phyloP scores from a whole-genome alignment of 2,888 invertebrate genomes.

The Perizoma flavofasciatum region DNA sequence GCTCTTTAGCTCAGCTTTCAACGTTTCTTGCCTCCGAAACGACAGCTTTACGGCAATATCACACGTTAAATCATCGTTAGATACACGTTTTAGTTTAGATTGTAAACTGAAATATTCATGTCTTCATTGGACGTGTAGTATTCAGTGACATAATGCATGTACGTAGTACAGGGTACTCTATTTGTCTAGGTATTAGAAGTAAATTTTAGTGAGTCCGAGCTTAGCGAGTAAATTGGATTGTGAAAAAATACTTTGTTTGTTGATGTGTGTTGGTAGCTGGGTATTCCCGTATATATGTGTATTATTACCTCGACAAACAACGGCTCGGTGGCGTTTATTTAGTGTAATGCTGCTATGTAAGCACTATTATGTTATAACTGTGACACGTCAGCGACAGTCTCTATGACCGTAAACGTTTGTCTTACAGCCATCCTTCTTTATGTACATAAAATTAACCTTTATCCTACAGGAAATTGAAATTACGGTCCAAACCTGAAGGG shows the following conservation, averaged over 20 bases:
- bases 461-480: not conserved
- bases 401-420: not conserved
- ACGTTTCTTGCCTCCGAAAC: slow-evolving; percentile 42
- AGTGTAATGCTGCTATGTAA: slow-evolving; percentile 19
- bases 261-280: not conserved
- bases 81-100: slow-evolving; percentile 33
- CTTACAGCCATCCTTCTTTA: not conserved
- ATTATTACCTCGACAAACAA: slow-evolving; percentile 17
- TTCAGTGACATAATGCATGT: slow-evolving; percentile 30
- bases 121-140: slow-evolving; percentile 36
- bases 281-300: slow-evolving; percentile 2
- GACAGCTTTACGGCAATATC: slow-evolving; percentile 49
- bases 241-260: slow-evolving; percentile 18
- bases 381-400: slow-evolving; percentile 3
- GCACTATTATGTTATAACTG: not conserved
- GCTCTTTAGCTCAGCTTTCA: slow-evolving; percentile 57
- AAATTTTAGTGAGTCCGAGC: slow-evolving; percentile 31
- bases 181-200: slow-evolving; percentile 39
- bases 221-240: slow-evolving; percentile 22
- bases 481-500: not conserved
- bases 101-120: slow-evolving; percentile 43
- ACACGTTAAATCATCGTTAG: slow-evolving; percentile 41
- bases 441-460: not conserved
- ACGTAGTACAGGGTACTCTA: slow-evolving; percentile 6
- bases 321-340: slow-evolving; percentile 14